phyloP scores from a whole-genome alignment of 2,797 vertebrate genomes.

The Knipowitschia caucasica region DNA sequence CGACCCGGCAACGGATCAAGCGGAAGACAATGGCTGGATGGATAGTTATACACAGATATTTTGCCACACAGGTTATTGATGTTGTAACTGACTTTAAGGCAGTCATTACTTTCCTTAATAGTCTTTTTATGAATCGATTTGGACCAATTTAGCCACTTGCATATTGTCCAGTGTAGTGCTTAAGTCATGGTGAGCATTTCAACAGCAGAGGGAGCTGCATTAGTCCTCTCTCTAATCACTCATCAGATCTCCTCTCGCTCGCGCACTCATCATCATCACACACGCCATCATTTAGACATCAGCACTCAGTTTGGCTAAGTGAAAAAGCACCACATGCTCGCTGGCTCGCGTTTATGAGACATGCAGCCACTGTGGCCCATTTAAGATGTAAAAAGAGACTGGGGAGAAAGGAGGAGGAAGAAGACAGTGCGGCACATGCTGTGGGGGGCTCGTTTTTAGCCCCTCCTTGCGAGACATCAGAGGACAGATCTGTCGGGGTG shows the following conservation, averaged over 20 bases:
- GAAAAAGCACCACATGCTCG: constrained; percentile 53
- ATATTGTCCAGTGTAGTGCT: constrained; percentile 30
- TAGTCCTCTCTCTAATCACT: constrained; percentile 56
- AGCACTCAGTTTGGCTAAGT: constrained; percentile 56
- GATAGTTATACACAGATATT: background rate
- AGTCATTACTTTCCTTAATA: background rate
- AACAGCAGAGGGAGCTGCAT: constrained; percentile 70
- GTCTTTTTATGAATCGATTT: background rate
- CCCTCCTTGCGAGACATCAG: constrained; percentile 73
- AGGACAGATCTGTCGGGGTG: constrained; percentile 76
- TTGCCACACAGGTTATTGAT: background rate
- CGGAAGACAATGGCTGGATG: too few species aligned
- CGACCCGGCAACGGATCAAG: too few species aligned
- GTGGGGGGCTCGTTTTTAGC: constrained; percentile 54
- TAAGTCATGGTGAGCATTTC: constrained; percentile 40
- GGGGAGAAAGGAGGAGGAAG: constrained; percentile 59
- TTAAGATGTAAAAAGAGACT: constrained; percentile 74
- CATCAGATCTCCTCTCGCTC: constrained; percentile 62
- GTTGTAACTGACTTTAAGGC: background rate
- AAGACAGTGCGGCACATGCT: constrained; percentile 53
- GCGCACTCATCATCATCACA: constrained; percentile 56
- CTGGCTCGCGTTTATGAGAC: constrained; percentile 68
- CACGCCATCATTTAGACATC: constrained; percentile 74
- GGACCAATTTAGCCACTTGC: background rate
- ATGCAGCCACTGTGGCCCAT: constrained; percentile 67